These are phyloP conservation scores for Cephalotes varians DNA, from an alignment of 2,888 invertebrate genomes.

Conservation along the genomic window DNA sequence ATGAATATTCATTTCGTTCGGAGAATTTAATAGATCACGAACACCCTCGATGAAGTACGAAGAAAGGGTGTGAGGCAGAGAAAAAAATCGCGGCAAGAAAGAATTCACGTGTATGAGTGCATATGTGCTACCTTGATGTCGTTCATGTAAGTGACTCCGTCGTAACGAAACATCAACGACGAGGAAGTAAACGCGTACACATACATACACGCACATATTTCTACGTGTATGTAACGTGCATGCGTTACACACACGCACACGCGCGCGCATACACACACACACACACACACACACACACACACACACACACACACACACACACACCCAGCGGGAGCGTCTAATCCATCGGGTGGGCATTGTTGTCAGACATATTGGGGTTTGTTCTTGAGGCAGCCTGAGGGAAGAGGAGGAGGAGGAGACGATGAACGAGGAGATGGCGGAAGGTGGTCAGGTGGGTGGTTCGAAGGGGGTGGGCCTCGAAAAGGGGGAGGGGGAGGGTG, in stretches of 20 bases:
- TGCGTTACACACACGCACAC: conserved; percentile 64
- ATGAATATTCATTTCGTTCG: conserved; percentile 74
- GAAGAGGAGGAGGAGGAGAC: conserved; percentile 72
- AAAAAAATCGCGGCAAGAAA: conserved; percentile 45
- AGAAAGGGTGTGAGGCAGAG: conserved; percentile 58
- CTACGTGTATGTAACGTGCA: conserved; percentile 34
- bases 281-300: conserved; percentile 16
- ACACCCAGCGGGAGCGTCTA: conserved; percentile 80
- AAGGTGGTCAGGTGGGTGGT: conserved; percentile 75
- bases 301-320: conserved; percentile 49
- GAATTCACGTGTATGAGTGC: neutral
- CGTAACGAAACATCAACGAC: conserved; percentile 29
- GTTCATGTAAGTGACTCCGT: conserved; percentile 26
- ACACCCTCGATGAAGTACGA: conserved; percentile 58
- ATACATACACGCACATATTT: neutral
- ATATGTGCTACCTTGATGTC: conserved; percentile 26
- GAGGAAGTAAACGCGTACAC: conserved; percentile 20
- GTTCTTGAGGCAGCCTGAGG: conserved; percentile 83
- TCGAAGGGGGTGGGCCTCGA: conserved; percentile 69
- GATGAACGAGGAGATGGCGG: conserved; percentile 64
- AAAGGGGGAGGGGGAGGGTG: conserved; percentile 79
- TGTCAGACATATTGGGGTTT: conserved; percentile 85
- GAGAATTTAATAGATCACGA: conserved; percentile 72
- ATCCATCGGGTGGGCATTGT: conserved; percentile 83
- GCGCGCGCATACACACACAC: no score